Percentiles rank a stretch among this genome's conserved stretches.
Conservation (phyloP, 2,113 vertebrate species). For the Calcarius ornatus region DNA sequence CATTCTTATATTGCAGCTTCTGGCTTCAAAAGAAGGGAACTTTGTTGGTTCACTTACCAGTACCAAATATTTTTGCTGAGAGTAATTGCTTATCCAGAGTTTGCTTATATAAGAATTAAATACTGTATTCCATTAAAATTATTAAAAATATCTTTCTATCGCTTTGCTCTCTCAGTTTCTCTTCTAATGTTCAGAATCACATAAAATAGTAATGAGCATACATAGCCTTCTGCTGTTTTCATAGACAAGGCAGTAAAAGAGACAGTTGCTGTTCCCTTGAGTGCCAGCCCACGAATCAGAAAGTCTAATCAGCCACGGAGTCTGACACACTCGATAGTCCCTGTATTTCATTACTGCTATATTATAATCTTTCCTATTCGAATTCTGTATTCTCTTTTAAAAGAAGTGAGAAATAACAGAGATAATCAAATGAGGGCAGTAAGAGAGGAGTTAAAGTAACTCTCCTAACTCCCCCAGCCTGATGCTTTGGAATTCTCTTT, state of each 20-base stretch:
- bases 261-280: conserved; percentile 59
- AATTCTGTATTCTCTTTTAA: conserved; percentile 10
- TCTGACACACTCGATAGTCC: conserved; percentile 37
- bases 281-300: conserved; percentile 54
- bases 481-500: not conserved
- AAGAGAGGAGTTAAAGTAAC: not conserved
- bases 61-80: not conserved
- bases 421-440: not conserved
- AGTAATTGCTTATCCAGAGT: not conserved
- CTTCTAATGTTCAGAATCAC: conserved; percentile 29
- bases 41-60: not conserved
- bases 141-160: conserved; percentile 32
- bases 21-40: not conserved
- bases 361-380: conserved; percentile 26
- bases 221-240: conserved; percentile 63
- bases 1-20: not conserved
- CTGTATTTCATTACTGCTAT: conserved; percentile 50
- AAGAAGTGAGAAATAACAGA: not conserved
- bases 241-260: conserved; percentile 61
- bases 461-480: not conserved
- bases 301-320: conserved; percentile 48
- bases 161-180: not conserved
- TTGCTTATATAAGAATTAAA: conserved; percentile 20
- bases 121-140: not conserved
- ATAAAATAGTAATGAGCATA: conserved; percentile 57